phyloP scores from a whole-genome alignment of 2,113 vertebrate genomes.

The Varanus komodoensis region DNA sequence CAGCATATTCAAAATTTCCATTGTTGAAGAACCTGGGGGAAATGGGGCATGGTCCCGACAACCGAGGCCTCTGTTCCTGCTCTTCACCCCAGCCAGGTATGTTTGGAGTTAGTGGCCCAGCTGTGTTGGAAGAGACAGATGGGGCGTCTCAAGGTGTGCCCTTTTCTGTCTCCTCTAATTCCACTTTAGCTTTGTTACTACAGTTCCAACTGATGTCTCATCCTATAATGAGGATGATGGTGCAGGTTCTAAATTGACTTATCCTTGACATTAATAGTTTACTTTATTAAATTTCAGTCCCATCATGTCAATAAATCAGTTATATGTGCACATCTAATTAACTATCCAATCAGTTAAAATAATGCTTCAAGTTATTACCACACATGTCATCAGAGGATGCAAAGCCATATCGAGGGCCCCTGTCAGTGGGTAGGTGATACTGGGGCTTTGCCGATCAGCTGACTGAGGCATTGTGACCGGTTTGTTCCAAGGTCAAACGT shows the following conservation, averaged over 20 bases:
- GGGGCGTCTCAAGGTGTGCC: neutral
- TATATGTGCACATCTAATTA: constrained; percentile 67
- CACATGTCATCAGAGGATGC: constrained; percentile 49
- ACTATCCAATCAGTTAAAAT: constrained; percentile 69
- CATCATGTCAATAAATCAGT: constrained; percentile 64
- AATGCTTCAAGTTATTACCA: constrained; percentile 46
- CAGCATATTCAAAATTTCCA: neutral
- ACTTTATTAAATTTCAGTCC: constrained; percentile 63
- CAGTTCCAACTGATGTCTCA: constrained; percentile 21
- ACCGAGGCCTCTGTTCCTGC: neutral
- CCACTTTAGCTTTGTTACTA: constrained; percentile 9
- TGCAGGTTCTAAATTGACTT: constrained; percentile 55
- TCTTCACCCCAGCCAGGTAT: neutral
- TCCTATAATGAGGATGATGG: constrained; percentile 35
- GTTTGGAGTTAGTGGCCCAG: neutral
- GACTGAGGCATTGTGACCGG: constrained; percentile 7
- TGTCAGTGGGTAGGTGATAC: constrained; percentile 23
- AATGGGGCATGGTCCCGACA: neutral
- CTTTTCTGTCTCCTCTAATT: constrained; percentile 25
- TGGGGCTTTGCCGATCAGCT: constrained; percentile 4
- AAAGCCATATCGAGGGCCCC: constrained; percentile 49
- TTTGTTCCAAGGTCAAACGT: constrained; percentile 36
- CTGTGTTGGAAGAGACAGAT: neutral
- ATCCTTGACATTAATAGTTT: constrained; percentile 56
- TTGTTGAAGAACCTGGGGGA: neutral